Conservation (phyloP, 2,113 vertebrate species). For the Gallinago media region DNA sequence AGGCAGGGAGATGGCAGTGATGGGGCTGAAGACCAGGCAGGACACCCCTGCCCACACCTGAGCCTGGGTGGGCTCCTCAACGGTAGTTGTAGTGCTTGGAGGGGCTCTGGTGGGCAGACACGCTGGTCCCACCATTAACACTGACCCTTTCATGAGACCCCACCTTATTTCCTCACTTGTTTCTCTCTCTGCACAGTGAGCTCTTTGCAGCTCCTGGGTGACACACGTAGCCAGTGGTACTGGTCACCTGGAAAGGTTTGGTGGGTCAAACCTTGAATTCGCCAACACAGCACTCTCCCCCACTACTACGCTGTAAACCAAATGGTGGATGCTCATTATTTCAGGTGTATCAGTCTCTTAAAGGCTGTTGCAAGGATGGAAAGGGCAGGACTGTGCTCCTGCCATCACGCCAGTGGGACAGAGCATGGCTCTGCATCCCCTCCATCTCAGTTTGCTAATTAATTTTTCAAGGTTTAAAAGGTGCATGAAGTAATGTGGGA, state of each 20-base stretch:
- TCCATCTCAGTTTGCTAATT: too few relatives aligned
- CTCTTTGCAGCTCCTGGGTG: neutral
- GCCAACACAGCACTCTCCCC: neutral
- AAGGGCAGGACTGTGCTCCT: neutral
- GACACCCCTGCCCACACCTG: fast-evolving
- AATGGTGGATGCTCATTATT: fast-evolving
- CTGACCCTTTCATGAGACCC: neutral
- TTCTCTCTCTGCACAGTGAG: neutral
- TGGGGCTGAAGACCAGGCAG: neutral
- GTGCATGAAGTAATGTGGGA: too few relatives aligned
- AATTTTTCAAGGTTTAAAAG: too few relatives aligned
- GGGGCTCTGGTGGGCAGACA: neutral
- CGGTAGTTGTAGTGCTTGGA: fast-evolving
- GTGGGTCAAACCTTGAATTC: neutral
- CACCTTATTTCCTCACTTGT: neutral
- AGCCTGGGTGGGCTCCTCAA: neutral
- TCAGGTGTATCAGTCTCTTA: neutral
- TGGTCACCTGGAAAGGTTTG: neutral
- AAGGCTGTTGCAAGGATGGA: neutral
- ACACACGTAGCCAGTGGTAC: fast-evolving
- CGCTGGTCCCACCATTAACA: fast-evolving
- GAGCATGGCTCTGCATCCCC: neutral
- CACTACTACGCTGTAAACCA: neutral
- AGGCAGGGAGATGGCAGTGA: neutral
- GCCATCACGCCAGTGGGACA: fast-evolving